Percentiles rank a stretch among this genome's conserved stretches.
Conservation (phyloP, 2,113 vertebrate genomes). For the Syngnathus scovelli region DNA sequence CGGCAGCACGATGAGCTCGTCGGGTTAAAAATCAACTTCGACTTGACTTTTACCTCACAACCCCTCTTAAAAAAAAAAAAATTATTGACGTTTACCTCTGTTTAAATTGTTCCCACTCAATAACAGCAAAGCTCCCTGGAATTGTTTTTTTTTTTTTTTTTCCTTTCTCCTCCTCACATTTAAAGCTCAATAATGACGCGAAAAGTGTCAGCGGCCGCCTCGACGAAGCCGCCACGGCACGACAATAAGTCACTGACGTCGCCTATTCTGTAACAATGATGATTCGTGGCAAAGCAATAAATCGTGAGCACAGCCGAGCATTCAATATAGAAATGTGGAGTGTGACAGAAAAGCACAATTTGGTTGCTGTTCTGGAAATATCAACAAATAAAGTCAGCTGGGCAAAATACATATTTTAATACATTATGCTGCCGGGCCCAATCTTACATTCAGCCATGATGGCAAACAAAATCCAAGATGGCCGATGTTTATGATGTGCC, state of each 20-base stretch:
- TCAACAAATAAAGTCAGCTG: background rate
- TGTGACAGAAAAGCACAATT: background rate
- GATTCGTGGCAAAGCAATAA: conserved; percentile 24
- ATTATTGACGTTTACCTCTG: conserved; percentile 5
- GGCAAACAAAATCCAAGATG: background rate
- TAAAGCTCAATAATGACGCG: conserved; percentile 20
- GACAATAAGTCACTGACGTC: conserved; percentile 12
- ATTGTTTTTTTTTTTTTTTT: conserved; percentile 18
- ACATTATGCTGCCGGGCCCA: background rate
- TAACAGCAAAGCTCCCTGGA: conserved; percentile 17
- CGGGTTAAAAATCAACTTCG: no score
- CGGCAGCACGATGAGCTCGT: no score
- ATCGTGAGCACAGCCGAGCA: conserved; percentile 9
- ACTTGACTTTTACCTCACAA: background rate
- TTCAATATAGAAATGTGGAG: conserved; percentile 6
- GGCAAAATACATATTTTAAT: background rate
- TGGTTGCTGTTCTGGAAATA: background rate
- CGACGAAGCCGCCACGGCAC: conserved; percentile 5
- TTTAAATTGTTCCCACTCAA: conserved; percentile 29
- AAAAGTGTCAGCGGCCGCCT: conserved; percentile 17
- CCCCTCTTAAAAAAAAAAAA: conserved; percentile 11
- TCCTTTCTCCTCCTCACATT: conserved; percentile 11
- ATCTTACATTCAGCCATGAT: conserved; percentile 13
- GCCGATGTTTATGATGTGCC: conserved; percentile 9
- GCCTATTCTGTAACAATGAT: conserved; percentile 23